phyloP scores from a whole-genome alignment of 1,140 invertebrate genomes.

The Drosophila dunni region DNA sequence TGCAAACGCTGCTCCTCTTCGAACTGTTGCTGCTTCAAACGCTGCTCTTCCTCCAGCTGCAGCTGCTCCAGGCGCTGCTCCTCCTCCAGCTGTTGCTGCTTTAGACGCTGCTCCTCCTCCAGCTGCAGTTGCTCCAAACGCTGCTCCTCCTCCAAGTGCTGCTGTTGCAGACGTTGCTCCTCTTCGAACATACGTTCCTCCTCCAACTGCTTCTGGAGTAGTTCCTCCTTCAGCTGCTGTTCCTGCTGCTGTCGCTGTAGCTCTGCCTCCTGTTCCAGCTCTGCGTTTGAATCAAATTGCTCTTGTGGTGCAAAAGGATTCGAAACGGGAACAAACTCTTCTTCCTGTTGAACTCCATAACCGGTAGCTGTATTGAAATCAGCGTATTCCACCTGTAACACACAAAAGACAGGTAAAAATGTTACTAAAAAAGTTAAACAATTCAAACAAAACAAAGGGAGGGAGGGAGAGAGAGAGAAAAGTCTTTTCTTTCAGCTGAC shows the following conservation, averaged over 20 bases:
- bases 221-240: conserved; percentile 13
- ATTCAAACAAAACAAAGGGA: conserved; percentile 2
- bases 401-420: conserved; percentile 1
- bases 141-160: conserved; percentile 24
- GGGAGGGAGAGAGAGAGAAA: neutral
- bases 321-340: conserved; percentile 16
- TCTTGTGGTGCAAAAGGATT: conserved; percentile 59
- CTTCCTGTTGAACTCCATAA: conserved; percentile 34
- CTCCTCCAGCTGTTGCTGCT: conserved; percentile 2
- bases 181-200: conserved; percentile 3
- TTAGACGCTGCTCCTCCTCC: conserved; percentile 17
- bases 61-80: conserved; percentile 1
- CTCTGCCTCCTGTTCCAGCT: conserved; percentile 7
- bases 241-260: no score
- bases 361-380: conserved; percentile 59
- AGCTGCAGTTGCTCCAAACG: conserved; percentile 14
- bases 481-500: conserved; percentile 11
- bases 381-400: conserved; percentile 64
- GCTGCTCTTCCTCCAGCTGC: conserved; percentile 7
- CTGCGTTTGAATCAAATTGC: conserved; percentile 7
- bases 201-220: conserved; percentile 9
- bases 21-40: conserved; percentile 14
- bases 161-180: neutral
- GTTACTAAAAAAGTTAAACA: neutral
- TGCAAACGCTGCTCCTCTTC: conserved; percentile 15